phyloP scores from a whole-genome alignment of 1,140 invertebrate species.

The Sycobia sp. region DNA sequence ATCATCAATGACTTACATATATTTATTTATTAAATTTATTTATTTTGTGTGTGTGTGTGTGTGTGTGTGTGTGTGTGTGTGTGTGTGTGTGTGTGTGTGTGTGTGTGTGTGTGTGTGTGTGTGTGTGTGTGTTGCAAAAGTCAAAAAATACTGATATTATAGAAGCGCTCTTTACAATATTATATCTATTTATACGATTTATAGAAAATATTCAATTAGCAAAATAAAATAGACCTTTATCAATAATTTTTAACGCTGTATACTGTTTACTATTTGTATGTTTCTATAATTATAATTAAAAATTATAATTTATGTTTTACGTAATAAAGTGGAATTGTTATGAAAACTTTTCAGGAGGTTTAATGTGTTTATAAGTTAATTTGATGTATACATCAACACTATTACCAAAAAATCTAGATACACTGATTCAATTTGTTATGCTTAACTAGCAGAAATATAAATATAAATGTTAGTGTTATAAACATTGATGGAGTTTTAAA shows the following conservation, averaged over 20 bases:
- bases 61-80: too few relatives aligned
- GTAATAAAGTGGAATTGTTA: background rate
- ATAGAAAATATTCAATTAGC: conserved; percentile 12
- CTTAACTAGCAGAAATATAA: conserved; percentile 3
- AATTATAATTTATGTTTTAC: background rate
- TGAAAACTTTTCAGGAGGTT: background rate
- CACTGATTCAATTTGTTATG: conserved; percentile 12
- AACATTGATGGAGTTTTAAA: conserved; percentile 19
- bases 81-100: too few relatives aligned
- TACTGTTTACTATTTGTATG: background rate
- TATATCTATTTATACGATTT: too few relatives aligned
- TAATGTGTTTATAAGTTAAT: background rate
- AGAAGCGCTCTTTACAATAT: conserved; percentile 7
- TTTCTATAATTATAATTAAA: background rate
- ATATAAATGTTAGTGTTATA: conserved; percentile 12
- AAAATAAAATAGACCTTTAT: background rate
- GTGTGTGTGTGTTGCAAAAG: too few relatives aligned
- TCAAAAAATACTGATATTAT: background rate
- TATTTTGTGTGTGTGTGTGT: too few relatives aligned
- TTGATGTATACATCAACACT: too few relatives aligned
- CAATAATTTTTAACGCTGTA: conserved; percentile 2
- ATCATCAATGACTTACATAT: background rate
- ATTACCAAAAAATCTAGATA: too few relatives aligned
- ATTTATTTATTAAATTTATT: background rate
- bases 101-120: too few relatives aligned